Conservation (phyloP, 2,888 invertebrate species). For the Exocentrus adspersus region DNA sequence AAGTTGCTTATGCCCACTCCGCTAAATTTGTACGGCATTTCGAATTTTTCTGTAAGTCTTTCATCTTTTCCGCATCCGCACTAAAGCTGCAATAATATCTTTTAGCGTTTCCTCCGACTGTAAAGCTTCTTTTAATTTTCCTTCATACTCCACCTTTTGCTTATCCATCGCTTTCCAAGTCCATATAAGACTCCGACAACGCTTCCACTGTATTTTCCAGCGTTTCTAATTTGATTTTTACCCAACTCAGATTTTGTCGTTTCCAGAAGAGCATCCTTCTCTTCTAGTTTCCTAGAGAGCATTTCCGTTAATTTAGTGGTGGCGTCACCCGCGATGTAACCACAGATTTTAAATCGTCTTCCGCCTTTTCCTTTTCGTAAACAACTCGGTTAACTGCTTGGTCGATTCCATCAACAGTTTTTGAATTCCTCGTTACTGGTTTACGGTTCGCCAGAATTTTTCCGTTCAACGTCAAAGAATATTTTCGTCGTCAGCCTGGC, state of each 20-base stretch:
- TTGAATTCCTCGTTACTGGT: slow-evolving; percentile 34
- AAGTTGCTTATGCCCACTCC: slow-evolving; percentile 30
- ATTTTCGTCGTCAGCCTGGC: slow-evolving; percentile 32
- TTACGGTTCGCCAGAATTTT: slow-evolving; percentile 35
- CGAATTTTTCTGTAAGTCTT: slow-evolving; percentile 43
- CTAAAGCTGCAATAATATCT: slow-evolving; percentile 30
- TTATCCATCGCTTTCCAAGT: slow-evolving; percentile 27
- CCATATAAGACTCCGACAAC: slow-evolving; percentile 11
- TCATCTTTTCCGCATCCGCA: slow-evolving; percentile 38
- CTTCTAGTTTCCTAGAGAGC: slow-evolving; percentile 46
- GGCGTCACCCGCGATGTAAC: slow-evolving; percentile 51
- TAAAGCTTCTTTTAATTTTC: slow-evolving; percentile 31
- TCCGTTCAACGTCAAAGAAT: slow-evolving; percentile 31
- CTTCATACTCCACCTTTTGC: slow-evolving; percentile 30
- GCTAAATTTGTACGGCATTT: slow-evolving; percentile 33
- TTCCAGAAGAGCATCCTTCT: slow-evolving; percentile 50
- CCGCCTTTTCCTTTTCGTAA: slow-evolving; percentile 64
- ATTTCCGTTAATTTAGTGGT: slow-evolving; percentile 51
- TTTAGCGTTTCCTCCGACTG: slow-evolving; percentile 34
- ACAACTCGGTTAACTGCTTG: slow-evolving; percentile 35
- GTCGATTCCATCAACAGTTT: slow-evolving; percentile 34
- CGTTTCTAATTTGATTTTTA: slow-evolving; percentile 50
- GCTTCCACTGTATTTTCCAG: slow-evolving; percentile 27
- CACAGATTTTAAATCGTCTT: slow-evolving; percentile 30
- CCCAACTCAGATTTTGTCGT: slow-evolving; percentile 46